Evolutionary conservation across 2,113 vertebrate genomes (phyloP).

Genomic region (Struthio camelus): DNA sequence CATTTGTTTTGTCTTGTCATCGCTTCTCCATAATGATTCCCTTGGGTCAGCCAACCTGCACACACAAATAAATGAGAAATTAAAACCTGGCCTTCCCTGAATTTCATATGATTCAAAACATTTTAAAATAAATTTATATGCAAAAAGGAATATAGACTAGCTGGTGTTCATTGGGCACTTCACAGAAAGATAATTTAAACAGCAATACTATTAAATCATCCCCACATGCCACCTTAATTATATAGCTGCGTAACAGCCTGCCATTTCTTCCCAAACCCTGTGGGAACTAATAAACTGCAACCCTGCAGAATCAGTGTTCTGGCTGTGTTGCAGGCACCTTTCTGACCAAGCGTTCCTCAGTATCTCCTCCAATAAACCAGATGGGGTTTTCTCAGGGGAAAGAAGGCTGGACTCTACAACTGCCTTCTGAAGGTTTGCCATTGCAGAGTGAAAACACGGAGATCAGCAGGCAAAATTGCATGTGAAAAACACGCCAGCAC

Average conservation of each 20-base stretch:
- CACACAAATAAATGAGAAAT: not conserved
- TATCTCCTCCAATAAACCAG: not conserved
- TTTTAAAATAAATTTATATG: not conserved
- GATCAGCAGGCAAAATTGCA: not conserved
- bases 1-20: not conserved
- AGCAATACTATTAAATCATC: conserved; percentile 36
- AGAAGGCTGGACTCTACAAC: not conserved
- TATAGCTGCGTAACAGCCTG: not conserved
- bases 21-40: not conserved
- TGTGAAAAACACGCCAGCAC: not conserved
- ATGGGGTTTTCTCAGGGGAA: not conserved
- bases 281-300: conserved; percentile 7
- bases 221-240: conserved; percentile 1
- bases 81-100: not conserved
- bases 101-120: not conserved
- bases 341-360: not conserved
- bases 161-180: not conserved
- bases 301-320: conserved; percentile 1
- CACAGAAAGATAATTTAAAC: conserved; percentile 28
- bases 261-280: conserved; percentile 1
- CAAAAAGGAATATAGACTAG: not conserved
- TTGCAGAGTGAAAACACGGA: not conserved
- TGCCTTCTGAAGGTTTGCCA: not conserved
- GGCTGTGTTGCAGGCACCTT: not conserved
- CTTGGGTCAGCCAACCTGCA: not conserved